Evolutionary conservation across 2,113 vertebrate species (phyloP).

Genomic region (Eurystomus gularis): DNA sequence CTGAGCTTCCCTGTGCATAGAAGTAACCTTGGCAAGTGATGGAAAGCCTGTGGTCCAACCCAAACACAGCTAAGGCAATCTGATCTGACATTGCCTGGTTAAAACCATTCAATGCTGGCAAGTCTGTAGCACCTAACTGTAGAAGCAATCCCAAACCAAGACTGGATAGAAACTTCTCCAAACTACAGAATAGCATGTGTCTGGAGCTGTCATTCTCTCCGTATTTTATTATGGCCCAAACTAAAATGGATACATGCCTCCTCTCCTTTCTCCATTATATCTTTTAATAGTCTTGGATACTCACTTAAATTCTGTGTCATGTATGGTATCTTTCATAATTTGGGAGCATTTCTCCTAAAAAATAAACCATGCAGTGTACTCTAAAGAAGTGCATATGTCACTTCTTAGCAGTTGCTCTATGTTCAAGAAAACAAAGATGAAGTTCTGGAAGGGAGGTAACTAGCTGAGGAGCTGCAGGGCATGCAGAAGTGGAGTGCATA

Average conservation of each 20-base stretch:
- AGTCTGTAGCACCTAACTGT: conserved; percentile 1
- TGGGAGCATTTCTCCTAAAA: not conserved
- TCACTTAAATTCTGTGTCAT: not conserved
- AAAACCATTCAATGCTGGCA: not conserved
- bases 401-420: not conserved
- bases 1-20: conserved; percentile 1
- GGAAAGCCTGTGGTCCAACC: conserved; percentile 35
- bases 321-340: not conserved
- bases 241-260: not conserved
- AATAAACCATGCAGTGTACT: not conserved
- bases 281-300: not conserved
- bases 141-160: conserved; percentile 14
- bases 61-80: conserved; percentile 29
- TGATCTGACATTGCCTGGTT: conserved; percentile 22
- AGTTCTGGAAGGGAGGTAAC: not conserved
- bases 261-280: not conserved
- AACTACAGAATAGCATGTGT: not conserved
- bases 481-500: not conserved
- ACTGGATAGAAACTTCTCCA: not conserved
- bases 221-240: not conserved
- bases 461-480: not conserved
- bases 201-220: not conserved
- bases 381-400: not conserved
- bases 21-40: conserved; percentile 26
- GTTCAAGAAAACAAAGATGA: not conserved